Conservation (phyloP, 2,797 vertebrate species). For the Orestias chungarensis region DNA sequence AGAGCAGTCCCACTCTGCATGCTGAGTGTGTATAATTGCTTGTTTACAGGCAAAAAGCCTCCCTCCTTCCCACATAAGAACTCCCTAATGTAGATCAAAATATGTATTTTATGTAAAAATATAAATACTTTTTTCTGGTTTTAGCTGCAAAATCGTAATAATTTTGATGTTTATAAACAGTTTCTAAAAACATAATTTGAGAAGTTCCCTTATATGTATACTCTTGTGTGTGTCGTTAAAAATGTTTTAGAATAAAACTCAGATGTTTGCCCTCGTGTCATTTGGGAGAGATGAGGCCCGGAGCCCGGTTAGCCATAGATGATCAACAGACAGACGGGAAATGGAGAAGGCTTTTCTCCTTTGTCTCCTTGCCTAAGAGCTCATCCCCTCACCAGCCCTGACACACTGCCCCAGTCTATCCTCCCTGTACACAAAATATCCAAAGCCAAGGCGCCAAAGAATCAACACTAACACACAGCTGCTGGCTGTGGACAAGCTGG, state of each 20-base stretch:
- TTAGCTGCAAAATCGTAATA: slow-evolving; percentile 13
- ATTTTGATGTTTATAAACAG: slow-evolving; percentile 3
- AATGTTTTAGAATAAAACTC: slow-evolving; percentile 18
- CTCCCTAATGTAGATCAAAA: slow-evolving; percentile 56
- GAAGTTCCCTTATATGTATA: not conserved
- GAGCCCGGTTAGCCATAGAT: slow-evolving; percentile 50
- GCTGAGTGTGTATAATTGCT: slow-evolving; percentile 76
- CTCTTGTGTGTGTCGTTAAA: slow-evolving; percentile 34
- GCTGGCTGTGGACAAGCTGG: slow-evolving; percentile 46
- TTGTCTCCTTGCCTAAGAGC: slow-evolving; percentile 65
- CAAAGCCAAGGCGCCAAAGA: slow-evolving; percentile 60
- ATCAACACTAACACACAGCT: slow-evolving; percentile 45
- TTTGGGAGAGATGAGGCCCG: slow-evolving; percentile 46
- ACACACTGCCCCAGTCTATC: slow-evolving; percentile 68
- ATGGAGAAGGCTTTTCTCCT: slow-evolving; percentile 42
- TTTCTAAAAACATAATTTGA: not conserved
- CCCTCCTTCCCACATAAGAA: slow-evolving; percentile 52
- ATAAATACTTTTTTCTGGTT: slow-evolving; percentile 23
- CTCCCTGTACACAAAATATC: slow-evolving; percentile 49
- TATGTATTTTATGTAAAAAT: slow-evolving; percentile 54
- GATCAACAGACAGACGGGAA: slow-evolving; percentile 36
- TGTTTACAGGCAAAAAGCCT: slow-evolving; percentile 71
- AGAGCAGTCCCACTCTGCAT: slow-evolving; percentile 59
- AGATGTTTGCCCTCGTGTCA: slow-evolving; percentile 52
- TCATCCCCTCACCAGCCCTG: slow-evolving; percentile 64